Evolutionary conservation across 2,888 invertebrate species (phyloP), one percentile per base, ranked within the genome.

Genomic region (Rhyacophila evoluta): DNA sequence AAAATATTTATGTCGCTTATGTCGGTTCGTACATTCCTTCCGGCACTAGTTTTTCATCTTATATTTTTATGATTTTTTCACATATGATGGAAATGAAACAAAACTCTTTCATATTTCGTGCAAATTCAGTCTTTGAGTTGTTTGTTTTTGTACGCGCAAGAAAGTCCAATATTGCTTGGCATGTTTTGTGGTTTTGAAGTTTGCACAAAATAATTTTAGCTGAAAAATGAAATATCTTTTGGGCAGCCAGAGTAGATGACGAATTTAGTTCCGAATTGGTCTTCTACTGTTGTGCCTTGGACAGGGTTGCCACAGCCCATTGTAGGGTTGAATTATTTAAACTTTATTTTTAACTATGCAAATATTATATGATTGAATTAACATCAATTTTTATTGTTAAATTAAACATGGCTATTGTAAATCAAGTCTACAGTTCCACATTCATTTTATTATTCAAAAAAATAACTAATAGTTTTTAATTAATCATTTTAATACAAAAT

Each of bases 181-280:
- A n/a, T 2, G 3, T 10, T n/a, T 36, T 15, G 10, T 41, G 77
- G 27, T 75, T 78, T 75, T 78, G 77, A 73, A 71, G 71, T 74
- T 55, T 77, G 75, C 75, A 67, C 28, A 75, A 74, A 82, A 79
- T 82, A 75, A 82, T 82, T 82, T 79, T 74, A 74, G 80, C 76
- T 79, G 79, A 82, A 82, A 82, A 82, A 82, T 82, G 82, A 82
- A 82, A 82, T 82, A 82, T 82, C 79, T 82, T 81, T 77, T 75
- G 82, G 81, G 79, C 79, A 75, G 81, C 81, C 74, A 75, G 75
- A 79, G 82, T 76, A 76, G 79, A 81, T 82, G 82, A 82, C 81
- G 82, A 82, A 82, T 82, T 82, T 82, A 81, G 82, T 82, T 82
- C 82, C 74, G 81, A 82, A 82, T 82, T 82, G 82, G 81, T 82